phyloP scores from a whole-genome alignment of 2,113 vertebrate genomes.

The Miniopterus natalensis region DNA sequence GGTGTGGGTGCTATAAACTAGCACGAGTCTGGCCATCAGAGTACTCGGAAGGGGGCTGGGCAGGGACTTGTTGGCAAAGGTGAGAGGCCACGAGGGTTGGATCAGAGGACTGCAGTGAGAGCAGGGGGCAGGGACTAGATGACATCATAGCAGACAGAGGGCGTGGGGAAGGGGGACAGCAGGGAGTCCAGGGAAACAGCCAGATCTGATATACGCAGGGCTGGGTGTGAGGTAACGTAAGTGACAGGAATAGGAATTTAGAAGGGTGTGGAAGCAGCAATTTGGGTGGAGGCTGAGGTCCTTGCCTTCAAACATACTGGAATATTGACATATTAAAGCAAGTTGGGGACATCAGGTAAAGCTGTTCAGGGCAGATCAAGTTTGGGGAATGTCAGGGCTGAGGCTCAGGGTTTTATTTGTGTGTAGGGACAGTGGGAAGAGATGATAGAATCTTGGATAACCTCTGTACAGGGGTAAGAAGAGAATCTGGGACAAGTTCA shows the following conservation, averaged over 20 bases:
- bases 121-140: fast-evolving
- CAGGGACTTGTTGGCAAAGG: fast-evolving
- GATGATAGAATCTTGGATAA: not conserved
- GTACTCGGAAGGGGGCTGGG: no score
- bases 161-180: not conserved
- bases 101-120: no score
- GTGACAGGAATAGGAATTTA: no score
- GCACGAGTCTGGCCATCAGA: not conserved
- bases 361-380: not conserved
- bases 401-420: not conserved
- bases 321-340: not conserved
- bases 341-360: no score
- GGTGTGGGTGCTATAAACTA: fast-evolving
- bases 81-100: not conserved
- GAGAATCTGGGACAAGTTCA: not conserved
- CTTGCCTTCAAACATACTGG: not conserved
- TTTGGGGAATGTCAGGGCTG: not conserved
- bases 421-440: not conserved
- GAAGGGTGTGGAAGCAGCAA: not conserved
- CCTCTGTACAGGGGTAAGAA: not conserved
- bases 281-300: not conserved
- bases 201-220: fast-evolving
- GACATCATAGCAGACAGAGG: no score
- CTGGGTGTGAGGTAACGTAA: not conserved
- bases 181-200: no score